Conservation (phyloP, 2,113 vertebrate genomes). For the Melanerpes aurifrons region DNA sequence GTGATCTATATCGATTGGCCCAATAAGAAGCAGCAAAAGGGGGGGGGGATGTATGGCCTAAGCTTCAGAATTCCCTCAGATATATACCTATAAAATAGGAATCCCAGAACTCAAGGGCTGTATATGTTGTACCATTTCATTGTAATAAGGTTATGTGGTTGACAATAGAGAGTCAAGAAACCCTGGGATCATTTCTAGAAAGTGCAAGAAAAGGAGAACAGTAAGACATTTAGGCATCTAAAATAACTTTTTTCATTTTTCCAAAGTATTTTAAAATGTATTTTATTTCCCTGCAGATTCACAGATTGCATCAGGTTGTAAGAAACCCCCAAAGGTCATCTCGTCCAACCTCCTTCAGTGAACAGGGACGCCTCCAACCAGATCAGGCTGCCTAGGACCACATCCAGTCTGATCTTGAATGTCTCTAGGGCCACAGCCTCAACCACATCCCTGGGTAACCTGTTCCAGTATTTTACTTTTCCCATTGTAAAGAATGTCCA, state of each 20-base stretch:
- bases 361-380: no score
- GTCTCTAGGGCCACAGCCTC: no score
- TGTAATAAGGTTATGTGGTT: neutral
- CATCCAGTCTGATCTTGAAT: no score
- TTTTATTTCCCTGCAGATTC: no score
- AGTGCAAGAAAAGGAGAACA: neutral
- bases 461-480: no score
- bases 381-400: no score
- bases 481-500: no score
- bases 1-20: neutral
- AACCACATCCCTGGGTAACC: no score
- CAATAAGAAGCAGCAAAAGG: neutral
- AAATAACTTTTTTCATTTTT: neutral
- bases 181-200: neutral
- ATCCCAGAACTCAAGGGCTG: neutral
- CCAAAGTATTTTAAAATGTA: neutral
- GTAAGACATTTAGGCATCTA: neutral
- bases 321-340: no score
- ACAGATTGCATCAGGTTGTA: no score
- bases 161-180: neutral
- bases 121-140: neutral
- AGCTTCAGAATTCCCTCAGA: neutral
- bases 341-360: no score
- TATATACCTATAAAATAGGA: neutral
- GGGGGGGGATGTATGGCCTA: neutral